Percentiles rank a stretch among this genome's conserved stretches.
These are phyloP conservation scores for Drosophila pachea DNA, from an alignment of 1,140 invertebrate genomes.

Conservation along the genomic window DNA sequence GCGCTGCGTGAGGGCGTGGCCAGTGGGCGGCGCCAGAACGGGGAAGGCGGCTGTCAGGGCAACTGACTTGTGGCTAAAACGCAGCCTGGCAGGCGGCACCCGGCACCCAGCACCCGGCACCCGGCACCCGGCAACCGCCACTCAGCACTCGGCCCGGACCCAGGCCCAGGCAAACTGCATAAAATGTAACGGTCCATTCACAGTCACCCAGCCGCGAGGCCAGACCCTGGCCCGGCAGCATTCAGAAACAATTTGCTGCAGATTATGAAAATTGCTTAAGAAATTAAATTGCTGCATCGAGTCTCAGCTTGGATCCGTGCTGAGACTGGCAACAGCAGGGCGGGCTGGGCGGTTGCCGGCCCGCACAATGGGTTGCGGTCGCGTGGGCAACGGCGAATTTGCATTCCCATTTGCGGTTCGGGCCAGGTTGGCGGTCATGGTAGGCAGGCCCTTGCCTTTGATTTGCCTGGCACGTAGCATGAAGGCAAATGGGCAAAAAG, in stretches of 20 bases:
- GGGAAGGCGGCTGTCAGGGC: conserved; percentile 7
- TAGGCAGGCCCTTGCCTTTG: conserved; percentile 45
- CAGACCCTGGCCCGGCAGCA: conserved; percentile 45
- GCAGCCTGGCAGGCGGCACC: no score
- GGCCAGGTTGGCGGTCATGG: conserved; percentile 5
- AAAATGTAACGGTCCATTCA: conserved; percentile 67
- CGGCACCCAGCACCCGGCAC: no score
- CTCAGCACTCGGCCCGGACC: no score
- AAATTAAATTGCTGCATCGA: conserved; percentile 77
- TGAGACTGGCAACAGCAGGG: not conserved
- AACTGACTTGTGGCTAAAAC: conserved; percentile 52
- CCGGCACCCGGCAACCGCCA: no score
- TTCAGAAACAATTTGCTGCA: conserved; percentile 78
- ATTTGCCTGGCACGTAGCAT: conserved; percentile 55
- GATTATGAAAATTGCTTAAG: conserved; percentile 79
- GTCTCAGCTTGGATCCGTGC: conserved; percentile 20
- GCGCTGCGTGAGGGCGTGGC: conserved; percentile 4
- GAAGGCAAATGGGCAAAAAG: conserved; percentile 59
- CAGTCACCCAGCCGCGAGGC: conserved; percentile 7
- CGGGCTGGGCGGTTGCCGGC: not conserved
- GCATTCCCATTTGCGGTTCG: conserved; percentile 73
- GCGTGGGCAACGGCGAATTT: conserved; percentile 67
- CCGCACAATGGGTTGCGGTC: conserved; percentile 51
- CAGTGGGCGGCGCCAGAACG: not conserved
- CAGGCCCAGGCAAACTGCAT: conserved; percentile 53